phyloP scores from a whole-genome alignment of 2,113 vertebrate species.

The Clarias macrocephalus region DNA sequence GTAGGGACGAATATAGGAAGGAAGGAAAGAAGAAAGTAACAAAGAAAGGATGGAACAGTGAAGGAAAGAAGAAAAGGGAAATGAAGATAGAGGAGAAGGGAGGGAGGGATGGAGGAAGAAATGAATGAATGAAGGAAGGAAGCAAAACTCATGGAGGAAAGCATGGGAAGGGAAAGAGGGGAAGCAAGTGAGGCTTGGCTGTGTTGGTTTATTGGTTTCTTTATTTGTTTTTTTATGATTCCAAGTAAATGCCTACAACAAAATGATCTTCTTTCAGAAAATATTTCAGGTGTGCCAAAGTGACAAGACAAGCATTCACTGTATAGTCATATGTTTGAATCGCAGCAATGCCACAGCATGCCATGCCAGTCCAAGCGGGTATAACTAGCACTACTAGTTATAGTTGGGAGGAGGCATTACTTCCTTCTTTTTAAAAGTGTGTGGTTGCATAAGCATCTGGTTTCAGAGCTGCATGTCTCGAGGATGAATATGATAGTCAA shows the following conservation, averaged over 20 bases:
- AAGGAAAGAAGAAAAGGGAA: too few species aligned
- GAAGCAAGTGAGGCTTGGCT: too few species aligned
- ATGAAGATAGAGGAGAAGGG: too few species aligned
- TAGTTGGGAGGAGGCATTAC: background rate
- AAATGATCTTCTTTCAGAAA: background rate
- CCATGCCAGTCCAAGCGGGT: background rate
- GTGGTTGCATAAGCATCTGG: background rate
- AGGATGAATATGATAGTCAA: background rate
- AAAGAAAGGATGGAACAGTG: too few species aligned
- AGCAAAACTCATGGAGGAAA: too few species aligned
- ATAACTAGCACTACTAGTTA: background rate
- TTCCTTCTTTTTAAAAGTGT: background rate
- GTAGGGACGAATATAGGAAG: too few species aligned
- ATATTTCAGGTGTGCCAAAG: too few species aligned
- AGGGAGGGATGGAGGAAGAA: rapidly evolving
- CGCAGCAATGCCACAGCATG: background rate
- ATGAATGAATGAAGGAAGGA: too few species aligned
- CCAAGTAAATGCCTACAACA: background rate
- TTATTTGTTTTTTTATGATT: background rate
- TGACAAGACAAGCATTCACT: background rate
- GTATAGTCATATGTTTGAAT: background rate
- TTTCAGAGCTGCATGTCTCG: background rate
- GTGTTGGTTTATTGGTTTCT: background rate
- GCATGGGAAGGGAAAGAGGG: too few species aligned
- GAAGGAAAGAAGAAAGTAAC: too few species aligned